Evolutionary conservation across 2,113 vertebrate species (phyloP).

Genomic region (Lagopus muta): DNA sequence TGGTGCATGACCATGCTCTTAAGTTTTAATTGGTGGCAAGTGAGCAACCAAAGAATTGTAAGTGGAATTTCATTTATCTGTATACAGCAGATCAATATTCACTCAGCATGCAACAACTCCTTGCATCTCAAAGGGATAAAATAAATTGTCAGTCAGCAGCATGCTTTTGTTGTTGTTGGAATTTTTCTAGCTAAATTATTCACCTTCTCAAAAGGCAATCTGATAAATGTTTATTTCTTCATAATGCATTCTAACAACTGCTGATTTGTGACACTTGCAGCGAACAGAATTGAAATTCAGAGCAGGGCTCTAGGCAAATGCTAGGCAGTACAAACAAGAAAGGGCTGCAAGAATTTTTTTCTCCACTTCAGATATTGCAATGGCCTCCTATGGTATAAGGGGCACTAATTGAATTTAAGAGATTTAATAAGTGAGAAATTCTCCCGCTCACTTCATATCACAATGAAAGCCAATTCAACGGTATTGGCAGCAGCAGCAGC

Average conservation of each 20-base stretch:
- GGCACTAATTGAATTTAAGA: constrained; percentile 74
- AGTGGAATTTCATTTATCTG: constrained; percentile 76
- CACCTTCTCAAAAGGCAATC: constrained; percentile 76
- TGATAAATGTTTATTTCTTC: constrained; percentile 81
- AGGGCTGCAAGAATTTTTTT: constrained; percentile 7
- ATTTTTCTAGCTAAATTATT: constrained; percentile 73
- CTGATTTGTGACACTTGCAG: constrained; percentile 63
- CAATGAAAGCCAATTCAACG: not conserved
- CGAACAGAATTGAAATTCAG: constrained; percentile 66
- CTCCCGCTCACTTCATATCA: not conserved
- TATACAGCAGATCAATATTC: constrained; percentile 77
- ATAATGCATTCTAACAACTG: constrained; percentile 71
- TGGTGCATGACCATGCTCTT: constrained; percentile 32
- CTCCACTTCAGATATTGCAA: constrained; percentile 10
- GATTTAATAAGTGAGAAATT: constrained; percentile 32
- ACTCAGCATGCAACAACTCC: constrained; percentile 62
- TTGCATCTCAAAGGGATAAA: constrained; percentile 68
- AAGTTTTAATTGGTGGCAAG: constrained; percentile 74
- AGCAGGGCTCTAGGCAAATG: not conserved
- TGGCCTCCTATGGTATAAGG: constrained; percentile 38
- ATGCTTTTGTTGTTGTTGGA: constrained; percentile 61
- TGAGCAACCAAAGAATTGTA: constrained; percentile 66
- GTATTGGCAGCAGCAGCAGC: not conserved
- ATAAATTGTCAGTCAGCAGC: constrained; percentile 75
- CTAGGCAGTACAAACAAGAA: not conserved